A percentile compares a stretch with the other conserved stretches of the same genome.
These are phyloP conservation scores for Fukomys damarensis DNA, from an alignment of 2,113 vertebrate species.

Conservation along the genomic window DNA sequence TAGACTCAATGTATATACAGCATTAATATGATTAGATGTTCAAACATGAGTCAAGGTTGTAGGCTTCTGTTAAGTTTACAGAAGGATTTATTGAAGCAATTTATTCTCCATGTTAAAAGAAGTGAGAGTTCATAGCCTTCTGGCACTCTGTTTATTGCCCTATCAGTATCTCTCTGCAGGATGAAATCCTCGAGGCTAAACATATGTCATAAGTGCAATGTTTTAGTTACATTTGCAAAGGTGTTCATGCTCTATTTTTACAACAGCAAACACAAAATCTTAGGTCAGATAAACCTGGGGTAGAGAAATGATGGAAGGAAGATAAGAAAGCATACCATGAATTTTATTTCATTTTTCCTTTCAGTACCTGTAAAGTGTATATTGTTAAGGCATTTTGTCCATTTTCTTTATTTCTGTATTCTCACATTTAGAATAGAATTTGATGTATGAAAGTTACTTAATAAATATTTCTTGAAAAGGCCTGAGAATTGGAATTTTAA, in stretches of 20 bases:
- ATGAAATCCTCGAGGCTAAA: background rate
- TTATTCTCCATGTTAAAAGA: background rate
- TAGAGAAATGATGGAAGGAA: background rate
- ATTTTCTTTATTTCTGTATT: slow-evolving; percentile 5
- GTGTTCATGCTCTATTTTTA: background rate
- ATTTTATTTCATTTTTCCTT: background rate
- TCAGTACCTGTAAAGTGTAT: background rate
- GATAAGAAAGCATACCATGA: background rate
- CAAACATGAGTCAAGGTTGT: slow-evolving; percentile 33
- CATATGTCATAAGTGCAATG: slow-evolving; percentile 29
- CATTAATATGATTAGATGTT: slow-evolving; percentile 13
- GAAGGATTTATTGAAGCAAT: slow-evolving; percentile 36
- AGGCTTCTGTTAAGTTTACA: slow-evolving; percentile 55
- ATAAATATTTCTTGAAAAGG: background rate
- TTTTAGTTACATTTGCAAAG: slow-evolving; percentile 52
- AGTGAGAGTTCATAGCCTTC: slow-evolving; percentile 16
- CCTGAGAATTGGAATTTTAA: background rate
- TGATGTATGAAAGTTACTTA: background rate
- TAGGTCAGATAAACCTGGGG: background rate
- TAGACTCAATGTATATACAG: background rate
- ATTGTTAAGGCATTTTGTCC: background rate
- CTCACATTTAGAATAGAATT: background rate
- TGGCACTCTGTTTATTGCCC: background rate
- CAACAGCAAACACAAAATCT: background rate
- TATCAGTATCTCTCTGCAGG: background rate